phyloP scores from a whole-genome alignment of 2,113 vertebrate species.

The Anguilla rostrata region DNA sequence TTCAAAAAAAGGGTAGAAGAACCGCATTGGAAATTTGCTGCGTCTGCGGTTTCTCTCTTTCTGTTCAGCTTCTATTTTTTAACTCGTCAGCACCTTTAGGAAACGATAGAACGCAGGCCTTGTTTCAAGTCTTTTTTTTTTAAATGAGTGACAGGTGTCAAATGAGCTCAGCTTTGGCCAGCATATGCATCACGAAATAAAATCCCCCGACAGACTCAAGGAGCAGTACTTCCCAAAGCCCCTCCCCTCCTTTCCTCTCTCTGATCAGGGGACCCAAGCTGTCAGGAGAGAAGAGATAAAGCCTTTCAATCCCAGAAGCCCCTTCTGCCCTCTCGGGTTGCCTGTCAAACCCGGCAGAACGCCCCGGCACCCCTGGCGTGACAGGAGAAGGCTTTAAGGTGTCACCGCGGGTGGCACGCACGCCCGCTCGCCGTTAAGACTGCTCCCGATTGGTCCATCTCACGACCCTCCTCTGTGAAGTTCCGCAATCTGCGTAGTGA shows the following conservation, averaged over 20 bases:
- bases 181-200: too few species aligned
- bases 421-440: background rate
- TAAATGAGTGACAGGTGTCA: background rate
- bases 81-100: background rate
- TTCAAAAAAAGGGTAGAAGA: background rate
- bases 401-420: background rate
- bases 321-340: background rate
- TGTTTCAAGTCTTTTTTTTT: background rate
- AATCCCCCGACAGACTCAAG: too few species aligned
- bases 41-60: background rate
- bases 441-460: background rate
- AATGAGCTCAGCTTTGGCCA: background rate
- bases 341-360: background rate
- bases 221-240: too few species aligned
- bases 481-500: background rate
- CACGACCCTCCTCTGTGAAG: background rate
- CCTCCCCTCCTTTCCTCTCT: background rate
- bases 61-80: background rate
- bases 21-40: background rate
- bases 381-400: background rate
- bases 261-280: background rate
- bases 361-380: background rate
- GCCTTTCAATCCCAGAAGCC: background rate
- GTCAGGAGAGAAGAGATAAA: background rate
- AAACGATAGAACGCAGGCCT: background rate